These are phyloP conservation scores for Mustelus asterias DNA, from an alignment of 2,113 vertebrate species.

Conservation along the genomic window DNA sequence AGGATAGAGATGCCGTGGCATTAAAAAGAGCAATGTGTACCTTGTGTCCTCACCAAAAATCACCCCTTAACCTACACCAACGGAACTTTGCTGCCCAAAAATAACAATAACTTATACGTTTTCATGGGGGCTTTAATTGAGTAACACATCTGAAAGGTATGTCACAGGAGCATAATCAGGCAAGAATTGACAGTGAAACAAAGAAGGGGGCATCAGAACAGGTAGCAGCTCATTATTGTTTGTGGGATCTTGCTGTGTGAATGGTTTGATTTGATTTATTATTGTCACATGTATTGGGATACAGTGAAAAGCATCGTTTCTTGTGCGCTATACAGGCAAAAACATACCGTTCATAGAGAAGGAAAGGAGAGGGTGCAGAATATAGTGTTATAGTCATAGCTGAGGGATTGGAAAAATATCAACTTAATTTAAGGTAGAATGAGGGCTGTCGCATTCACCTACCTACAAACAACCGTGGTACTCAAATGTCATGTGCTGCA, in stretches of 20 bases:
- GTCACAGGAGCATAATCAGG: not conserved
- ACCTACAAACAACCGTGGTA: not conserved
- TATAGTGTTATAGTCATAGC: no score
- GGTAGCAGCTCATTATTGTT: not conserved
- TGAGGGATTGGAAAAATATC: no score
- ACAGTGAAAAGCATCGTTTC: no score
- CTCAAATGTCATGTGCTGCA: not conserved
- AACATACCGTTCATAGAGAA: no score
- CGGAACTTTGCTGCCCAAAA: not conserved
- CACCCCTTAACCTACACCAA: not conserved
- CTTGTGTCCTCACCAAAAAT: not conserved
- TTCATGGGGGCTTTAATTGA: not conserved
- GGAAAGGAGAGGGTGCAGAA: no score
- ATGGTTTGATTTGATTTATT: not conserved
- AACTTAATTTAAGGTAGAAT: no score
- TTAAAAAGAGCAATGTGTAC: not conserved
- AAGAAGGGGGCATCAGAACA: not conserved
- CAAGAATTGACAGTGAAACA: not conserved
- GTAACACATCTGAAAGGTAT: not conserved
- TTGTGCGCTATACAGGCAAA: no score
- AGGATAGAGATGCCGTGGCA: not conserved
- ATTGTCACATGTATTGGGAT: no score
- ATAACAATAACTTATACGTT: not conserved
- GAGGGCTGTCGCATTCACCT: not conserved
- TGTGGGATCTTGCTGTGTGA: not conserved